These are phyloP conservation scores for Pseudochaenichthys georgianus DNA, from an alignment of 2,797 vertebrate genomes.

Conservation along the genomic window DNA sequence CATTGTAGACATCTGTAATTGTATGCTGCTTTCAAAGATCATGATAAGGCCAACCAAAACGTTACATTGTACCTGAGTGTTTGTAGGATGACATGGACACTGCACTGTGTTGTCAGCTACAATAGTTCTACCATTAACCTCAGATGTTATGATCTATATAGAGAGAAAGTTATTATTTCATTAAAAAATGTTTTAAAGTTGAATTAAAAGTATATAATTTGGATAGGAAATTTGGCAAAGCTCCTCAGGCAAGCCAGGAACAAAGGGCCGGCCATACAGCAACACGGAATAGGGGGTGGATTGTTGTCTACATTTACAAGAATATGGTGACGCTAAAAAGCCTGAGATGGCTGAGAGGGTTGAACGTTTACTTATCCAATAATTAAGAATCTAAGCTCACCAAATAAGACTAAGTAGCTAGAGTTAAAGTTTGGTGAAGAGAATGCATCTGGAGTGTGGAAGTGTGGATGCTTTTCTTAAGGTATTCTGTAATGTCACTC, in stretches of 20 bases:
- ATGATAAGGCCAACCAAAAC: not conserved
- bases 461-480: too few species aligned
- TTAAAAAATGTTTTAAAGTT: not conserved
- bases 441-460: too few species aligned
- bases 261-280: not conserved
- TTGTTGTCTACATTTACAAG: not conserved
- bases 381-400: too few species aligned
- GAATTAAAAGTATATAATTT: not conserved
- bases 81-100: not conserved
- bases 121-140: not conserved
- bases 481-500: too few species aligned
- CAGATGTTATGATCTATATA: not conserved
- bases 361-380: too few species aligned
- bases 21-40: fast-evolving
- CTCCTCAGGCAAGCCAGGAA: not conserved
- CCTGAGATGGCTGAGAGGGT: too few species aligned
- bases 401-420: too few species aligned
- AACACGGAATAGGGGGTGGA: too few species aligned
- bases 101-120: not conserved
- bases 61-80: too few species aligned
- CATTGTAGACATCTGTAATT: not conserved
- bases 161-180: not conserved
- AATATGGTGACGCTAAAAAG: not conserved
- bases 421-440: too few species aligned
- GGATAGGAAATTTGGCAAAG: not conserved